Evolutionary conservation across 92 coral and sea anemone genomes (phyloP).

Genomic region (Palythoa grandiflora): DNA sequence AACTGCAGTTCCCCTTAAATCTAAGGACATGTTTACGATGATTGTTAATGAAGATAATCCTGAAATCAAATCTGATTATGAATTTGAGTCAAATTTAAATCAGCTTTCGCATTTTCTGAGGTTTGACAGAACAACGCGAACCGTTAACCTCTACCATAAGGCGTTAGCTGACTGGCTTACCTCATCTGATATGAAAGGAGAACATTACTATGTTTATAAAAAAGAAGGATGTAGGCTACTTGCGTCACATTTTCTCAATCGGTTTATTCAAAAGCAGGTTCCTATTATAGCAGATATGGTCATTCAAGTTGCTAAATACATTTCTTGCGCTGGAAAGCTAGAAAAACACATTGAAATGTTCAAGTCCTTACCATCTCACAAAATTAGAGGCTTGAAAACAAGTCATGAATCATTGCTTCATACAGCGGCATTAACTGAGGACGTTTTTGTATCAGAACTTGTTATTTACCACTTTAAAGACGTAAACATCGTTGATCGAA

Average conservation of each 20-base stretch:
- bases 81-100: neutral
- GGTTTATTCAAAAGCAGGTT: neutral
- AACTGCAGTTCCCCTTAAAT: conserved; percentile 4
- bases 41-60: conserved; percentile 3
- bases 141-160: conserved; percentile 8
- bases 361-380: conserved; percentile 2
- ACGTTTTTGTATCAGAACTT: conserved; percentile 22
- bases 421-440: neutral
- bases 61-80: neutral
- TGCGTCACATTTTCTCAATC: neutral
- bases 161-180: conserved; percentile 38
- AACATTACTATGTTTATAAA: conserved; percentile 14
- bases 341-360: neutral
- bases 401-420: conserved; percentile 16
- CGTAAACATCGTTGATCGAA: conserved; percentile 34
- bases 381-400: neutral
- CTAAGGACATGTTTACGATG: neutral
- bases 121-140: neutral
- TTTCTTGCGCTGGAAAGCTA: conserved; percentile 35
- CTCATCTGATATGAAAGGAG: conserved; percentile 17
- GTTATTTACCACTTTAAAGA: conserved; percentile 50
- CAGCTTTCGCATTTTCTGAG: conserved; percentile 18
- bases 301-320: neutral
- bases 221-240: conserved; percentile 26
- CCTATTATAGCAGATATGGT: neutral